Evolutionary conservation across 2,113 vertebrate genomes (phyloP).

Genomic region (Neogale vison): DNA sequence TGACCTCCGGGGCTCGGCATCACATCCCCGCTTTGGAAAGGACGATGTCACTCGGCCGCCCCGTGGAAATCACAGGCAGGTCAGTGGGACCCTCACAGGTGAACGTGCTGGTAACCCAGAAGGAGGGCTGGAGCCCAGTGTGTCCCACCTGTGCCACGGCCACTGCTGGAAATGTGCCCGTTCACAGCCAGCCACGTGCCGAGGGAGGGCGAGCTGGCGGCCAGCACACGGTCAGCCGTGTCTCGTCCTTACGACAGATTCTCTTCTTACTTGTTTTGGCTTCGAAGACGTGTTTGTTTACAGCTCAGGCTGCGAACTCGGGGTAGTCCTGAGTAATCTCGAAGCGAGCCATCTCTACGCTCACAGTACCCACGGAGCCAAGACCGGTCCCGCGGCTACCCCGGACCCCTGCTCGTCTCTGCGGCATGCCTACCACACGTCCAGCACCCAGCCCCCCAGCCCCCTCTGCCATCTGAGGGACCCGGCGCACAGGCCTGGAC

Average conservation of each 20-base stretch:
- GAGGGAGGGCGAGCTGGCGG: accelerated
- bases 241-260: neutral
- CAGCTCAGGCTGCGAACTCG: neutral
- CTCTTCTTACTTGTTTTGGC: neutral
- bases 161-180: accelerated
- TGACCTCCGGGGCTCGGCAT: neutral
- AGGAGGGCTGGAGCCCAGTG: neutral
- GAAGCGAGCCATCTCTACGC: neutral
- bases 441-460: accelerated
- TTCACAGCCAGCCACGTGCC: accelerated
- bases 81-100: neutral
- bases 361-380: accelerated
- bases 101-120: neutral
- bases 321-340: neutral
- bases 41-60: neutral
- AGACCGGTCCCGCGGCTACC: neutral
- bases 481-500: neutral
- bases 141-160: accelerated
- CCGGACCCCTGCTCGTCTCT: neutral
- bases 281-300: neutral
- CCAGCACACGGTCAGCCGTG: neutral
- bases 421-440: neutral
- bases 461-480: neutral
- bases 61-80: neutral
- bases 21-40: neutral